Evolutionary conservation across 2,797 vertebrate genomes (phyloP), one percentile per base, ranked within the genome.

Genomic region (Rhinogobio ventralis): DNA sequence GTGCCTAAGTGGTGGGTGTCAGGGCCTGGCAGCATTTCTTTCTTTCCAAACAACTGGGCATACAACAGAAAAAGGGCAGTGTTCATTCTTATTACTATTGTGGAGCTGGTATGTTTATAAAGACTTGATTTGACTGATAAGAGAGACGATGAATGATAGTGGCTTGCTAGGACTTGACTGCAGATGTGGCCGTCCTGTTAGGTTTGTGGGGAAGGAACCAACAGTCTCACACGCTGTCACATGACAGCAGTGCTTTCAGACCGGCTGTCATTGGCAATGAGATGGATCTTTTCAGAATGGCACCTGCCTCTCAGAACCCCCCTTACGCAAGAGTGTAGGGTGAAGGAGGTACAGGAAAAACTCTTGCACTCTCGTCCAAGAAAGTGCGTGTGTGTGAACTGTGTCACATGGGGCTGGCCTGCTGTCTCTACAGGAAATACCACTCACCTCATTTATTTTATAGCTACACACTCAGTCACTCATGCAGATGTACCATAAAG

Each of bases 261-360:
- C 66, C 53, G 68, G 79, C 83, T 90, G 88, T 87, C 86, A 69
- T 73, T 89, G 83, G 69, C 53, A 82, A 82, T 82, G 81, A 82
- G 88, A 75, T 39, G n/a, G 90, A 91, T 87, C 87, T 87, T 91
- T 93, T 89, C 68, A 93, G 90, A 93, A 92, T 85, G 87, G 81
- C 84, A 89, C 78, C 89, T 89, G 86, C 73, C 71, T 68, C 64
- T 71, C 83, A 84, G 79, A 84, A 53, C 80, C 82, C 75, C 75
- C 67, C 83, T 80, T 82, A 72, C 69, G 74, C 64, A 39, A 84
- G 81, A 73, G 87, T 86, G 77, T 91, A 67, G 19, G 79, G 83
- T 91, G 78, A 88, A 84, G 82, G 62, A 71, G 66, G 85, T 60
- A 28, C 79, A 80, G 85, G 83, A 90, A 87, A 88, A 80, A 60